Percentiles rank a stretch among this genome's conserved stretches.
Conservation (phyloP, 2,797 vertebrate genomes). For the Sebastes iracundus region DNA sequence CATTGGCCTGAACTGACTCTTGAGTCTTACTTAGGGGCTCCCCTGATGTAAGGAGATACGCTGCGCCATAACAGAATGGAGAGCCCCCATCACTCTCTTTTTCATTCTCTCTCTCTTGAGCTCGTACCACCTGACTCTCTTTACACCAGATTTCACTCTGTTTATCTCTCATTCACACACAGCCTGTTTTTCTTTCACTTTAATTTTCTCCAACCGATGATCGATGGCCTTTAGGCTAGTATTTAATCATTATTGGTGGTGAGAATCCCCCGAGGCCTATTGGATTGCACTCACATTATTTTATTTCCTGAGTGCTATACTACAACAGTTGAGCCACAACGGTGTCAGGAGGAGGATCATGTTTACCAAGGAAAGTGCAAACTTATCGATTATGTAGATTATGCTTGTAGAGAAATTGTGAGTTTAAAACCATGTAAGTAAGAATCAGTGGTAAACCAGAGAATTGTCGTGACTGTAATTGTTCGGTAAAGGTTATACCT, state of each 20-base stretch:
- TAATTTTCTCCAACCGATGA: background rate
- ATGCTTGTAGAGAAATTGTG: background rate
- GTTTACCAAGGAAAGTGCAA: slow-evolving; percentile 19
- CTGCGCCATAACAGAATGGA: background rate
- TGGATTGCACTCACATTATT: slow-evolving; percentile 34
- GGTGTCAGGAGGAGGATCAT: background rate
- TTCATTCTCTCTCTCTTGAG: background rate
- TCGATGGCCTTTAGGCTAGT: slow-evolving; percentile 1
- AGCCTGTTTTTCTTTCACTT: background rate
- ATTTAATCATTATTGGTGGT: slow-evolving; percentile 28
- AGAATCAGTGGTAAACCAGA: background rate
- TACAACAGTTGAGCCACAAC: background rate
- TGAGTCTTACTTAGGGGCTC: slow-evolving; percentile 30
- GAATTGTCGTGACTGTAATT: background rate
- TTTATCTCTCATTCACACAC: background rate
- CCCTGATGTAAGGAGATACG: slow-evolving; percentile 32
- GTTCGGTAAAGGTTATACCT: background rate
- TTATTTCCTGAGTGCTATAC: slow-evolving; percentile 17
- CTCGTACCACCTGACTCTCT: background rate
- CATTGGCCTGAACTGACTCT: slow-evolving; percentile 28
- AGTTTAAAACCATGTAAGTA: background rate
- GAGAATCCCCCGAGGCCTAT: slow-evolving; percentile 26
- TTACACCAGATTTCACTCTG: background rate
- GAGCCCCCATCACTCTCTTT: background rate
- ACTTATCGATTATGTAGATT: slow-evolving; percentile 17